Percentiles rank a stretch among this genome's conserved stretches.
Evolutionary conservation across 1,140 invertebrate species (phyloP).

Genomic region (Potamilus streckersoni): DNA sequence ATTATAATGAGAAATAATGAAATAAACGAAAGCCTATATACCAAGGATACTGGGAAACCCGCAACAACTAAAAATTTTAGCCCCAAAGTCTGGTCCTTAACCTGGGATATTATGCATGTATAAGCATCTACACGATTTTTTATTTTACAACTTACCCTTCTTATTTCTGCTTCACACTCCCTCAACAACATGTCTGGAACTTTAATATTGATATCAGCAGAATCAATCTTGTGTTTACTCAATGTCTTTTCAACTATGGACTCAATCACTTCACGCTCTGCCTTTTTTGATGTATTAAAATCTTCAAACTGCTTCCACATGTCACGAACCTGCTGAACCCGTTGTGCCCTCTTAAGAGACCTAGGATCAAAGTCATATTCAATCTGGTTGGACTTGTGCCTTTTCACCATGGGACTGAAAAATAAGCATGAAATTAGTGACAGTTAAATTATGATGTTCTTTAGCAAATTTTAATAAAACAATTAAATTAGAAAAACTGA

Average conservation of each 20-base stretch:
- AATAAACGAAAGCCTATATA: too few species aligned
- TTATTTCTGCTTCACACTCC: constrained; percentile 59
- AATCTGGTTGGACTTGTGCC: constrained; percentile 29
- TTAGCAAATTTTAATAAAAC: neutral
- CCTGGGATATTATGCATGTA: neutral
- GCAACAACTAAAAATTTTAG: too few species aligned
- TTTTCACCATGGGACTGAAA: constrained; percentile 39
- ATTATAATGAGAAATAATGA: too few species aligned
- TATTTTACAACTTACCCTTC: constrained; percentile 37
- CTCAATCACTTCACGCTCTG: constrained; percentile 50
- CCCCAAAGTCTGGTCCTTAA: neutral
- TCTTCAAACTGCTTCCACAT: constrained; percentile 55
- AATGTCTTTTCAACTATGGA: constrained; percentile 51
- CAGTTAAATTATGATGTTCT: neutral
- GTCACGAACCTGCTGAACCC: constrained; percentile 51
- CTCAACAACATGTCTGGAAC: constrained; percentile 57
- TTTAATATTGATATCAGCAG: constrained; percentile 49
- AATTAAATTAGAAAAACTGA: too few species aligned
- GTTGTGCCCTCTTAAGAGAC: constrained; percentile 47
- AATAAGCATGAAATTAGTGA: neutral
- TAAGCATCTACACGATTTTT: neutral
- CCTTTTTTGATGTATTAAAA: constrained; percentile 34
- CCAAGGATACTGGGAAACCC: too few species aligned
- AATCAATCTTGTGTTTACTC: constrained; percentile 48
- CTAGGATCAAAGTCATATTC: constrained; percentile 49